Base-by-base conservation (phyloP, 2,797 vertebrate genomes). In the Sebastes nivosus region DNA sequence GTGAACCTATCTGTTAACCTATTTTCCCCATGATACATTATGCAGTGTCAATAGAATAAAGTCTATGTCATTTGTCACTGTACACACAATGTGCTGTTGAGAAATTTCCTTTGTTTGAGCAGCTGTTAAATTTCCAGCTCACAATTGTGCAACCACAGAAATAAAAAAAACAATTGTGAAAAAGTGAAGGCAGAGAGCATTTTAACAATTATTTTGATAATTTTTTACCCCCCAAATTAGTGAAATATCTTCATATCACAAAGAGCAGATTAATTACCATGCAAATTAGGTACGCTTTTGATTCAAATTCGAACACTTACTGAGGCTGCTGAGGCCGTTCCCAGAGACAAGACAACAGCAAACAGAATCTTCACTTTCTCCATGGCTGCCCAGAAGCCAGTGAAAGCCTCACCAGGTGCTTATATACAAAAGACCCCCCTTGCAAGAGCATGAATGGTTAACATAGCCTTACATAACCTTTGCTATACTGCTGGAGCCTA, bases 261-360 rank as follows among this genome's bases (percentile, higher is more conserved):
- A 46, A 14, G 50, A 30, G n/a, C 14, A 18, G 7, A 76, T 14
- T 2, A 18, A 52, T 67, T 8, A 30, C n/a, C 20, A 63, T n/a
- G 27, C 6, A 25, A 12, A 36, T 42, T 10, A 4, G 13, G 20
- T 1, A 68, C 6, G 0, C 13, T 6, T 30, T 30, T 54, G 20
- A 68, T 52, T 58, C 8, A 52, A 30, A 16, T 32, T 66, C 0
- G 1, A 42, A 16, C 42, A 82, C 89, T 90, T 84, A 91, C 89
- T 8, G 86, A 74, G 14, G 85, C 86, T 22, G 84, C 91, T 32
- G 85, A 84, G 50, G 77, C 59, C 1, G 61, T n/a, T 27, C 65
- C 82, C 38, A 91, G n/a, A 14, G 65, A 75, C 25, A 90, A 27
- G 34, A 69, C 25, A 9, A 80, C 54, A 63, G 59, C 68, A 25